Evolutionary conservation across 2,113 vertebrate genomes (phyloP), one percentile per base, ranked within the genome.

Genomic region (Hippocampus barbouri): DNA sequence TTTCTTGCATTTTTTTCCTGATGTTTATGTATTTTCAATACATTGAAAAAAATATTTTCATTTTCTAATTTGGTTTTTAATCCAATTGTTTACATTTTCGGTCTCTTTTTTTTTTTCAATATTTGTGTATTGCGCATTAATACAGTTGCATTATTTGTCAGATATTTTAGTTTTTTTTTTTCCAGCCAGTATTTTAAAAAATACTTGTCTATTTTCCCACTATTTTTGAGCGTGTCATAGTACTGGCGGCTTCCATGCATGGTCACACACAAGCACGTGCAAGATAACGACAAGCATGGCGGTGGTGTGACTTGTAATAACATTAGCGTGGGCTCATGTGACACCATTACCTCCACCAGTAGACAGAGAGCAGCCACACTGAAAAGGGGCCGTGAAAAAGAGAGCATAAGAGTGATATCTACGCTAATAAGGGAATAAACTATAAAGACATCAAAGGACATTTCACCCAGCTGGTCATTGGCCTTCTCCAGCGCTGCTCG

Each of bases 391-490:
- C 25, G 9, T 34, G 5, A 49, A 54, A 70, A 51, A 73, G 71
- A 69, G 5, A 49, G 27, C 56, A 60, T 7, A 57, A 16, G 43
- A 69, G 14, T 43, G 25, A 53, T 10, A 34, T 30, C 49, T 68
- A 41, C n/a, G 34, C 2, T 9, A 59, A 20, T 5, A 43, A 67
- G 2, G 2, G 21, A 23, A 30, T 7, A n/a, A 54, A 23, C 12
- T 25, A 45, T 54, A n/a, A 49, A 21, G 53, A 40, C 59, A 21
- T 60, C 12, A 30, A 14, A 68, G n/a, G 27, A 11, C 40, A 43
- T 71, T 79, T 88, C 77, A 96, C 95, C 95, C 45, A 96, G 91
- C 43, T 96, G 91, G 23, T 86, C 73, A 54, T 96, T 96, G 45
- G 92, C 94, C 3, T 66, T 87, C 83, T 95, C 93, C 74, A 97